Percentiles rank a stretch among this genome's conserved stretches.
Conservation (phyloP, 2,888 invertebrate genomes). For the Leptinotarsa peninsularis region DNA sequence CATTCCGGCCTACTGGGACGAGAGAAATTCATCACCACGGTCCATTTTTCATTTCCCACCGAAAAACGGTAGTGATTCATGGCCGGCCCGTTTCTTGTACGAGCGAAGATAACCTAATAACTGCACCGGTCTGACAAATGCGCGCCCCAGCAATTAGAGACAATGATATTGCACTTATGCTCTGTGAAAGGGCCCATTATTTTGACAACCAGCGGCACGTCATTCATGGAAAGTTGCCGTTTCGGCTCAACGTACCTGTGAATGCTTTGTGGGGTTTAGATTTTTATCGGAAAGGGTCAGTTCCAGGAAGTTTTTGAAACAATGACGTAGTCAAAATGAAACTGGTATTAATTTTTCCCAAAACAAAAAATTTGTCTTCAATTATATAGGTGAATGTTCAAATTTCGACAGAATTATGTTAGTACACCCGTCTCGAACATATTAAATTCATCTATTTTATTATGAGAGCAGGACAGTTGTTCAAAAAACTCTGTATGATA, state of each 20-base stretch:
- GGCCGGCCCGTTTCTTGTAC: constrained; percentile 16
- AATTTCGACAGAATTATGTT: too few species aligned
- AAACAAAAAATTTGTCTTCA: too few species aligned
- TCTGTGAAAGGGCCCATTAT: constrained; percentile 52
- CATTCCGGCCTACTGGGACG: constrained; percentile 3
- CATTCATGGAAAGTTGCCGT: constrained; percentile 29
- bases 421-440: too few species aligned
- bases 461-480: too few species aligned
- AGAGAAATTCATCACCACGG: constrained; percentile 16
- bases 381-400: too few species aligned
- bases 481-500: too few species aligned
- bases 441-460: too few species aligned
- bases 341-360: too few species aligned
- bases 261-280: constrained; percentile 23
- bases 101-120: constrained; percentile 30
- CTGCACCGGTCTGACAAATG: constrained; percentile 51
- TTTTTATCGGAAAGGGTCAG: constrained; percentile 29
- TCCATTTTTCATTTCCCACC: constrained; percentile 22
- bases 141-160: constrained; percentile 56
- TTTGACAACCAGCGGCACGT: constrained; percentile 43
- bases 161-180: constrained; percentile 58
- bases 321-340: background rate
- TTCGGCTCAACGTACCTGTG: constrained; percentile 27
- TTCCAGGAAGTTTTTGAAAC: background rate
- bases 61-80: constrained; percentile 26